These are phyloP conservation scores for Crotalus helleri DNA, from an alignment of 2,113 vertebrate genomes.

Conservation along the genomic window DNA sequence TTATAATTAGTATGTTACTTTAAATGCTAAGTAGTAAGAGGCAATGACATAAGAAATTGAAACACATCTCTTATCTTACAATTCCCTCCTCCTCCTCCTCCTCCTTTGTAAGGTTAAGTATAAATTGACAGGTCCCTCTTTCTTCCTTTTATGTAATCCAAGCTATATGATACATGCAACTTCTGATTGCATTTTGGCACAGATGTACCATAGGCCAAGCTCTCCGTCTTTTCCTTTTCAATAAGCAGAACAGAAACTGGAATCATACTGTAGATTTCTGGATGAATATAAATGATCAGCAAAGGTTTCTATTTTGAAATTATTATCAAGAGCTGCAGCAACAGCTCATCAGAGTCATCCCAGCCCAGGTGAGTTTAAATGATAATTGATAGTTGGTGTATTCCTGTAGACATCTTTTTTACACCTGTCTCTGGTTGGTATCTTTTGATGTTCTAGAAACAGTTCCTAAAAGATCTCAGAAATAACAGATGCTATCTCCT, in stretches of 20 bases:
- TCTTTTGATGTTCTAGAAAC: background rate
- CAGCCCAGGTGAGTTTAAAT: background rate
- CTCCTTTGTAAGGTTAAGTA: background rate
- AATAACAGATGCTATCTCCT: background rate
- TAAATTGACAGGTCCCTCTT: background rate
- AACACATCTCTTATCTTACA: background rate
- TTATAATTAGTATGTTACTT: background rate
- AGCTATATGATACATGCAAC: background rate
- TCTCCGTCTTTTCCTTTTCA: background rate
- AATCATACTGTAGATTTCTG: background rate
- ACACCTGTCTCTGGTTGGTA: background rate
- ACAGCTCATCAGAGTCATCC: background rate
- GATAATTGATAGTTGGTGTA: background rate
- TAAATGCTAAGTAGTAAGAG: background rate
- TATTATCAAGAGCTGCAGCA: background rate
- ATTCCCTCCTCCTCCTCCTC: background rate
- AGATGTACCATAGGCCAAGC: background rate
- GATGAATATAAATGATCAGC: background rate
- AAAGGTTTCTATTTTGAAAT: background rate
- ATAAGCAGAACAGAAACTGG: background rate
- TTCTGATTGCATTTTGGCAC: background rate
- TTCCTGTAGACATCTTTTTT: background rate
- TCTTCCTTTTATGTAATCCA: background rate
- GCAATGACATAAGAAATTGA: background rate
- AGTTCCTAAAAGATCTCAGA: background rate